Conservation (phyloP, 2,797 vertebrate genomes). For the Galaxias olidus region DNA sequence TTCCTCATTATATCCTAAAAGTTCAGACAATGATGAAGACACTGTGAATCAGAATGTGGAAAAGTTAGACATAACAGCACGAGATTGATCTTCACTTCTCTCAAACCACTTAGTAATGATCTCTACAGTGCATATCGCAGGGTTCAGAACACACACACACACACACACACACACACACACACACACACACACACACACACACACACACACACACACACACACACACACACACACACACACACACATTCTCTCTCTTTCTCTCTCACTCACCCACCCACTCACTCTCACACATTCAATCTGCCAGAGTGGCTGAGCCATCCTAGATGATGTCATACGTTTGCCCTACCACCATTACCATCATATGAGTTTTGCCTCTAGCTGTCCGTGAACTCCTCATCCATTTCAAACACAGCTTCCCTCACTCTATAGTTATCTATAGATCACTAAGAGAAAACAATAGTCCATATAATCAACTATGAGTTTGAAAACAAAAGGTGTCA, state of each 20-base stretch:
- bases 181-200: constrained; percentile 2
- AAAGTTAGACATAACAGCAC: not conserved
- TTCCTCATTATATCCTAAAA: too few relatives aligned
- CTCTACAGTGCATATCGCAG: constrained; percentile 17
- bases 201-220: not conserved
- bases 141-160: constrained; percentile 7
- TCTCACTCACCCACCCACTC: too few relatives aligned
- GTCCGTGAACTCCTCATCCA: not conserved
- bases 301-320: constrained; percentile 6
- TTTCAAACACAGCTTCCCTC: not conserved
- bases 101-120: constrained; percentile 28
- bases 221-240: constrained; percentile 3
- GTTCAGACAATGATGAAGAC: too few relatives aligned
- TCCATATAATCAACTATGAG: too few relatives aligned
- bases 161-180: not conserved
- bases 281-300: too few relatives aligned
- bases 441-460: too few relatives aligned
- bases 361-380: too few relatives aligned
- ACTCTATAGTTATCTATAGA: too few relatives aligned
- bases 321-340: constrained; percentile 10
- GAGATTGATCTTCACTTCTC: constrained; percentile 7
- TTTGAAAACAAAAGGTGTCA: not conserved
- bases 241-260: too few relatives aligned
- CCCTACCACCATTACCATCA: too few relatives aligned
- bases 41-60: too few relatives aligned